phyloP scores from a whole-genome alignment of 2,113 vertebrate species.

The Bufo gargarizans region DNA sequence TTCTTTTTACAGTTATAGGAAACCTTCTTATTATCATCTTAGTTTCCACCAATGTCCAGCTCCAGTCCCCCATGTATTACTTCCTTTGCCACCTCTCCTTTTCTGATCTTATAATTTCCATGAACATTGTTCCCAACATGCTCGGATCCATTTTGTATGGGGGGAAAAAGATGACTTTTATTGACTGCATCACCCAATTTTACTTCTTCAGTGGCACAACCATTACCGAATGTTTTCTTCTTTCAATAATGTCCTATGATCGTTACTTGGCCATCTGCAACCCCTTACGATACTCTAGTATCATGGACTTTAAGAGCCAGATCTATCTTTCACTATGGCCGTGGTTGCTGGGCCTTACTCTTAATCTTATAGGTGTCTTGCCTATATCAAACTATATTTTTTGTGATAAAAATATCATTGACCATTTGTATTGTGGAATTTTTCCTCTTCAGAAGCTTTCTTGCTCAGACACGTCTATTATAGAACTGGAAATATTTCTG shows the following conservation, averaged over 20 bases:
- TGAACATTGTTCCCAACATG: conserved; percentile 62
- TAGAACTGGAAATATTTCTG: background rate
- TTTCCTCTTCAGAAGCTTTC: conserved; percentile 16
- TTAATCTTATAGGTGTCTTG: background rate
- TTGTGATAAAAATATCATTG: conserved; percentile 10
- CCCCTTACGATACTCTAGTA: conserved; percentile 56
- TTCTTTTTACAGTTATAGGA: conserved; percentile 52
- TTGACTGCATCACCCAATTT: conserved; percentile 55
- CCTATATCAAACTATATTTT: background rate
- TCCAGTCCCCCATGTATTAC: conserved; percentile 63
- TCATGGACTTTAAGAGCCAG: conserved; percentile 46
- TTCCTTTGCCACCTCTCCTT: conserved; percentile 62
- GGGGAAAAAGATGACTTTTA: conserved; percentile 1
- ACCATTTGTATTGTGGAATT: conserved; percentile 25
- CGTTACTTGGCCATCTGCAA: conserved; percentile 62
- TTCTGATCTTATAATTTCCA: background rate
- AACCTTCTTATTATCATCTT: conserved; percentile 57
- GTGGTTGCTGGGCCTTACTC: background rate
- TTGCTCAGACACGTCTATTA: conserved; percentile 20
- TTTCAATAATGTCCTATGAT: conserved; percentile 61
- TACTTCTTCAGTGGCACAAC: conserved; percentile 53
- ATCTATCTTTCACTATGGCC: conserved; percentile 4
- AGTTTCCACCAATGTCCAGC: conserved; percentile 26
- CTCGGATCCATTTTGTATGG: conserved; percentile 28
- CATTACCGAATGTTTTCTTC: conserved; percentile 56